Evolutionary conservation across 2,888 invertebrate species (phyloP), one percentile per base, ranked within the genome.

Genomic region (Dugesia japonica): DNA sequence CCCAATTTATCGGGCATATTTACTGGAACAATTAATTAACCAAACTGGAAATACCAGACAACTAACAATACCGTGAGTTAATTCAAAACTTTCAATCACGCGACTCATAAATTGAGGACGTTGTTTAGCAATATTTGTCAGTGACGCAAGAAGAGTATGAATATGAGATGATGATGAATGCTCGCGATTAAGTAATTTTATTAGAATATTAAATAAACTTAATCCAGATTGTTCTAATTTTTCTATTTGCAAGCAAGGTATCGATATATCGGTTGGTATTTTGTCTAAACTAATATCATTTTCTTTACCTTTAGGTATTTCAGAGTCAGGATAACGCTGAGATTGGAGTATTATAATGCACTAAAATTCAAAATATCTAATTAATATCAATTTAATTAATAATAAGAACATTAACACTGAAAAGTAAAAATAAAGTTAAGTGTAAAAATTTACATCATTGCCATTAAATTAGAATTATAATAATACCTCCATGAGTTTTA

Each of bases 161-260:
- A 98, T 87, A 87, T 97, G 97, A 0, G 93, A 92, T 81, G 94
- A 92, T 1, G 87, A 94, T 79, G 98, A 94, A 82, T 94, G 94
- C 42, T 91, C 89, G 0, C 95, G 94, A 33, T 92, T 91, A 85
- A 94, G 92, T 85, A 95, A 95, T 83, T 92, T 91, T 0, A 97
- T 86, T 77, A 99, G 86, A 31, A 91, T 87, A 81, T 91, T 89
- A 86, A 98, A 92, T 77, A 86, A 87, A 86, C 86, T 89, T 88
- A 89, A 89, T 0, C 93, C 92, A 84, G 94, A 94, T 80, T 92
- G 91, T 85, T 95, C 94, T 38, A 98, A 86, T 81, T 91, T 90
- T 71, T 90, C 91, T 88, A 80, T 91, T 89, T 85, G 92, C 9
- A 87, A 80, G 72, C 83, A 82, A 1, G 82, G 90, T 78, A 93